These are phyloP conservation scores for Labrus mixtus DNA, from an alignment of 2,113 vertebrate species.

Conservation along the genomic window DNA sequence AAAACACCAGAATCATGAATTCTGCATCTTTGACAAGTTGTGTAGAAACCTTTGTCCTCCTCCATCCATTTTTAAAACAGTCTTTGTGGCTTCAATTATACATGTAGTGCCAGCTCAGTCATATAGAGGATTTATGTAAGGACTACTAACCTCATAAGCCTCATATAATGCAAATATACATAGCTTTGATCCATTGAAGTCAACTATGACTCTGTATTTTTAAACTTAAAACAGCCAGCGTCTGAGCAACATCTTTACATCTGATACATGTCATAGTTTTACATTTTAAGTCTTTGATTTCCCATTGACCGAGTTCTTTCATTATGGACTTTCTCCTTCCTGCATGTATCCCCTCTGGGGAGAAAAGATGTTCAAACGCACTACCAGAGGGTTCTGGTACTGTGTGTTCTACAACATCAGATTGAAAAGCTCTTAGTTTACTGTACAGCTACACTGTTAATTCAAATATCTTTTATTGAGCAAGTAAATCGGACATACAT, in stretches of 20 bases:
- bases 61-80: no score
- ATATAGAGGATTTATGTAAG: background rate
- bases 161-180: background rate
- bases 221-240: background rate
- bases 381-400: conserved; percentile 36
- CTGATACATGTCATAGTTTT: conserved; percentile 5
- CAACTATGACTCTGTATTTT: conserved; percentile 2
- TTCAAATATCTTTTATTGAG: no score
- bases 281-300: conserved; percentile 47
- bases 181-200: background rate
- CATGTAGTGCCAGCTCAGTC: no score
- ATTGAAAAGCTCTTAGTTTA: conserved; percentile 49
- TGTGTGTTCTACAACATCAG: conserved; percentile 53
- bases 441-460: conserved; percentile 41
- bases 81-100: no score
- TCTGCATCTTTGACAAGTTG: no score
- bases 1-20: background rate
- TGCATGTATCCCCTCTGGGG: conserved; percentile 4
- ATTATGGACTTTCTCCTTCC: conserved; percentile 33
- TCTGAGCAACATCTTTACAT: background rate
- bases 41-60: no score
- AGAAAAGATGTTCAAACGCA: conserved; percentile 10
- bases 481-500: no score
- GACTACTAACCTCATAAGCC: background rate
- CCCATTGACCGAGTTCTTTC: conserved; percentile 39